Evolutionary conservation across 2,113 vertebrate genomes (phyloP), one percentile per base, ranked within the genome.

Genomic region (Vicugna pacos): DNA sequence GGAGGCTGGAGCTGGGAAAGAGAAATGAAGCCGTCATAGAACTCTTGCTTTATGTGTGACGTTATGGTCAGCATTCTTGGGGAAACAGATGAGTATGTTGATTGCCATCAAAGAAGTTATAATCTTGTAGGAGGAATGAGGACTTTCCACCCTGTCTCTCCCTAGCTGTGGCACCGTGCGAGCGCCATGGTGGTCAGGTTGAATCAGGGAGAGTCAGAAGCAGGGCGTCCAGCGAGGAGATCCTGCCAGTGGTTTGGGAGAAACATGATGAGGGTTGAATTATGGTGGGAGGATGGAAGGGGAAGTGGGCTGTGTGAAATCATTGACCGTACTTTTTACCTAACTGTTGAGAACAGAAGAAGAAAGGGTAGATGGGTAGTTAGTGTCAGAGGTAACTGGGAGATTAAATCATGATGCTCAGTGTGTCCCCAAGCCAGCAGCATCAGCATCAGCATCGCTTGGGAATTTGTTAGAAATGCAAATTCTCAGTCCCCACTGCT

Each of bases 1-100:
- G 98, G 98, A 80, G 95, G 96, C 88, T 98, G 97, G 86, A 98
- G 93, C 97, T 98, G 93, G 92, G 75, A 75, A 80, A 94, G 42
- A 92, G 38, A 91, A 93, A 90, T 84, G 6, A 73, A 75, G 48
- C 42, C 24, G 14, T 60, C 24, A 56, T 5, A 60, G 54, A 93
- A 30, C 35, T 88, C 26, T 20, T 3, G 32, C 15, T 72, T 24
- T 72, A 1, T n/a, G 13, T 46, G 20, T n/a, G 79, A 56, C 38
- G 4, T 67, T 58, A 19, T 8, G 30, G 52, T 82, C 32, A 72
- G 28, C 64, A 35, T 48, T 77, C 50, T 26, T 14, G 52, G n/a
- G n/a, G 81, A 52, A 79, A 6, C 20, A 81, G 5, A 22, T 19
- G 22, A 95, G 69, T 67, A n/a, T 89, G 2, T 52, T 15, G 11